Evolutionary conservation across 2,888 invertebrate species (phyloP), one percentile per base, ranked within the genome.

Genomic region (Netelia virgata): DNA sequence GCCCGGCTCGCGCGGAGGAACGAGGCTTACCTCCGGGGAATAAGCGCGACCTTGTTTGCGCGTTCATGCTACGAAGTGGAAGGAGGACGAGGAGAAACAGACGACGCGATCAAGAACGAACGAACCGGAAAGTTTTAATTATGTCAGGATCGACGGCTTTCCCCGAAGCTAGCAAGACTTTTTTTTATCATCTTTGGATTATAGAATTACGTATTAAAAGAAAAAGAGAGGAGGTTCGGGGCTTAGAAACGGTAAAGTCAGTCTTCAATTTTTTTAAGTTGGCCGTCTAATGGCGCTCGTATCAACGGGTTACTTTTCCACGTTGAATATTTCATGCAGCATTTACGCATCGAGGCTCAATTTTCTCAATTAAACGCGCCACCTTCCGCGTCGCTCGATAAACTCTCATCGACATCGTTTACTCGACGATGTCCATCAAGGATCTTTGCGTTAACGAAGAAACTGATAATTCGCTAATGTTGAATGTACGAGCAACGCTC

Each of bases 121-220:
- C 84, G 70, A 84, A 79, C 79, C 79, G 72, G 79, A 83, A 84
- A 84, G 70, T 84, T 84, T 84, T 84, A 84, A 84, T 84, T 84
- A 82, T 84, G 84, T 84, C 84, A 82, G 70, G 78, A 84, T 75
- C 78, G 74, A 78, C 84, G 70, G 70, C 70, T 82, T 82, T 74
- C 68, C 68, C 53, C 72, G 53, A 47, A 47, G 69, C 73, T 47
- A 59, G 20, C 74, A 64, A 64, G 63, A 79, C 64, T 70, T 18
- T 41, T 41, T 41, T 53, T n/a, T n/a, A n/a, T 69, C 70, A 78
- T 79, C 66, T 70, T 75, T 64, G 70, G 82, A 82, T 84, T 84
- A 77, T 84, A 73, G 82, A 79, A 84, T 66, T 36, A 50, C 74
- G 70, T 61, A 79, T 66, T 61, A 74, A 72, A 77, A 59, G 20